Evolutionary conservation across 2,888 invertebrate genomes (phyloP).

Genomic region (Byasa hedistus): DNA sequence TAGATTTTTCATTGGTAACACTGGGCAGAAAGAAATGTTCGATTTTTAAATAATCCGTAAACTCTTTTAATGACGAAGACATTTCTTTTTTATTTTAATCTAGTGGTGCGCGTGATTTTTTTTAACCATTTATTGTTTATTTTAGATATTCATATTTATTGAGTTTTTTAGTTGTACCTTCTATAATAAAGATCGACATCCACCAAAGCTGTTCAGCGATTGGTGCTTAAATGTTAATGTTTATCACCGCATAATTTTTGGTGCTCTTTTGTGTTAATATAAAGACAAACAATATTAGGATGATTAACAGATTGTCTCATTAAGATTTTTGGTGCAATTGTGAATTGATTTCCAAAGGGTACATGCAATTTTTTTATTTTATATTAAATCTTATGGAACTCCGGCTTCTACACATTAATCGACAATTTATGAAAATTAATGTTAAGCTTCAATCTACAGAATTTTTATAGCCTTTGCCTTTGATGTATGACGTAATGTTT

Average conservation of each 20-base stretch:
- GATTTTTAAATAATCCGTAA: no score
- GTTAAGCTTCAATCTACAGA: constrained; percentile 16
- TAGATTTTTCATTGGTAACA: not conserved
- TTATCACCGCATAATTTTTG: not conserved
- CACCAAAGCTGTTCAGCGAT: not conserved
- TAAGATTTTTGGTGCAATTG: not conserved
- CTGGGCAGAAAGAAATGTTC: no score
- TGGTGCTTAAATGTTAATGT: not conserved
- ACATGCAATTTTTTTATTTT: not conserved
- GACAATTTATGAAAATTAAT: constrained; percentile 10
- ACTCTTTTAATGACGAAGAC: not conserved
- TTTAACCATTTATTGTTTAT: not conserved
- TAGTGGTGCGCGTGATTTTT: not conserved
- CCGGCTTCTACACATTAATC: constrained; percentile 6
- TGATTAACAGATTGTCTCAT: not conserved
- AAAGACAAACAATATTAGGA: not conserved
- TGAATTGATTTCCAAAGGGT: not conserved
- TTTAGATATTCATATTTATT: not conserved
- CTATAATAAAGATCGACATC: not conserved
- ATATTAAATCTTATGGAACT: not conserved
- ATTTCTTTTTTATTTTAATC: not conserved
- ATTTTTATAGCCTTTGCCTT: constrained; percentile 22
- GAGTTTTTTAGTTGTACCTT: not conserved
- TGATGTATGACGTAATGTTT: constrained; percentile 12
- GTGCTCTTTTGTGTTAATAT: not conserved